Percentiles rank a stretch among this genome's conserved stretches.
Conservation (phyloP, 2,113 vertebrate genomes). For the Apaloderma vittatum region DNA sequence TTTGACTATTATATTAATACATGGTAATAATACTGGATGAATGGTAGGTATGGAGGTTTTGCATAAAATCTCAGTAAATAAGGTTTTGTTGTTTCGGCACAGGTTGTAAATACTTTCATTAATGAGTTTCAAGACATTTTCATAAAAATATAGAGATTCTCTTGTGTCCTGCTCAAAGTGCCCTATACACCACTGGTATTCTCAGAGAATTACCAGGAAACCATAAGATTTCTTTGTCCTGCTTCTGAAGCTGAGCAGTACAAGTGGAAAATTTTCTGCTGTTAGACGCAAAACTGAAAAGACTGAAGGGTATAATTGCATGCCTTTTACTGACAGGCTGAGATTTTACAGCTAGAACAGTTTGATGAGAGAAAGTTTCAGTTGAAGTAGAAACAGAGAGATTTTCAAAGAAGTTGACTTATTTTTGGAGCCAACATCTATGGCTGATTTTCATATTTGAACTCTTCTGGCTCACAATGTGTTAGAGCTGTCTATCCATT, state of each 20-base stretch:
- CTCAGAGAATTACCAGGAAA: background rate
- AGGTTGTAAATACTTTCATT: background rate
- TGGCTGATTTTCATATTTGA: background rate
- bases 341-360: background rate
- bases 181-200: background rate
- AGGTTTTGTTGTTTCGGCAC: background rate
- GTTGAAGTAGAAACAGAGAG: background rate
- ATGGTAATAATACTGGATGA: background rate
- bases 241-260: background rate
- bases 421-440: background rate
- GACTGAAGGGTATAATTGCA: background rate
- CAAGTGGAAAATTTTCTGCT: background rate
- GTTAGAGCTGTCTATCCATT: background rate
- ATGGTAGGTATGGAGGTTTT: background rate
- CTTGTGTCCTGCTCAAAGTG: background rate
- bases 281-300: background rate
- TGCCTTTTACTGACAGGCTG: background rate
- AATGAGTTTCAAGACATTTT: background rate
- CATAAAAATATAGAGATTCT: background rate
- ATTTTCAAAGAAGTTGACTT: background rate
- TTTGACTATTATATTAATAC: background rate
- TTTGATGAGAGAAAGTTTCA: background rate
- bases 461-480: background rate
- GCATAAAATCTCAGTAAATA: background rate
- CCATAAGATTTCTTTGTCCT: background rate